Conservation (phyloP, 2,113 vertebrate genomes). For the Parus major region DNA sequence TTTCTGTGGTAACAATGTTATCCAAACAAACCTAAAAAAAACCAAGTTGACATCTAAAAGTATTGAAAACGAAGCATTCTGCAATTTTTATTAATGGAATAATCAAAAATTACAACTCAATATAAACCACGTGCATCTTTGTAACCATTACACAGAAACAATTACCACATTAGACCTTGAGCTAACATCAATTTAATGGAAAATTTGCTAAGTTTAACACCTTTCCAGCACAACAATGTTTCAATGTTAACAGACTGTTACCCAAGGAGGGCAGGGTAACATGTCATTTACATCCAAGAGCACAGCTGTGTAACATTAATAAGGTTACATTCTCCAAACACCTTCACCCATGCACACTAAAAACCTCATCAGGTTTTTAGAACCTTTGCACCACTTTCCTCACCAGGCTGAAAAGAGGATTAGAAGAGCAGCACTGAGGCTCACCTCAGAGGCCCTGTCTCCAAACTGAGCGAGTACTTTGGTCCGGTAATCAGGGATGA, state of each 20-base stretch:
- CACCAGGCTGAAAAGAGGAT: neutral
- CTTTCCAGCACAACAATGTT: neutral
- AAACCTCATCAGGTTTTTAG: neutral
- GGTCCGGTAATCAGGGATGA: conserved; percentile 96
- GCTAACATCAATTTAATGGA: neutral
- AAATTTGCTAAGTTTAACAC: neutral
- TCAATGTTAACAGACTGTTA: neutral
- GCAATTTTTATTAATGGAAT: neutral
- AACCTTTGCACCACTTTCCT: neutral
- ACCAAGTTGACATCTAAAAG: neutral
- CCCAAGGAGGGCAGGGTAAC: neutral
- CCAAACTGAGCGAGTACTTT: conserved; percentile 96
- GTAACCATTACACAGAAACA: neutral
- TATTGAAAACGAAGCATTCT: neutral
- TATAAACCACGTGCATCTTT: neutral
- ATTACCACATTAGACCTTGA: neutral
- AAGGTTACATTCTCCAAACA: neutral
- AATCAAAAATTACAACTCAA: neutral
- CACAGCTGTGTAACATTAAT: accelerated
- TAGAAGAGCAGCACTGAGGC: neutral
- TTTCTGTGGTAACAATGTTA: conserved; percentile 84
- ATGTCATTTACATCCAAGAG: neutral
- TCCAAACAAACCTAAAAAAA: conserved; percentile 89
- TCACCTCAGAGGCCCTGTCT: conserved; percentile 94
- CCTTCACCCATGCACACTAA: neutral